Percentiles rank a stretch among this genome's conserved stretches.
These are phyloP conservation scores for Eudyptes chrysolophus DNA, from an alignment of 2,113 vertebrate genomes.

Conservation along the genomic window DNA sequence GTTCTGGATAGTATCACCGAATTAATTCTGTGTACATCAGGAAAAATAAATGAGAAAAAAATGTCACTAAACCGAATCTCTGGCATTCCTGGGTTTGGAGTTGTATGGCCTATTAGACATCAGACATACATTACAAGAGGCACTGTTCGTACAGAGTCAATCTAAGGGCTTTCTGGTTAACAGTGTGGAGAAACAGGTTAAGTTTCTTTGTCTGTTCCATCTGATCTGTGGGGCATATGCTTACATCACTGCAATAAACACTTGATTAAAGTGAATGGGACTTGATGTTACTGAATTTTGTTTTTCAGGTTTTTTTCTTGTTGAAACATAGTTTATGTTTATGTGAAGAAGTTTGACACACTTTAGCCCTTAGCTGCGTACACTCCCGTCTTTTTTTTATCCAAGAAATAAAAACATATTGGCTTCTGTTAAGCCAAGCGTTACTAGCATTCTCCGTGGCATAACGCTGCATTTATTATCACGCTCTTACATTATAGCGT, in stretches of 20 bases:
- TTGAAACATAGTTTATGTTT: neutral
- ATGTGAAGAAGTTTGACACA: neutral
- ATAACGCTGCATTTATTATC: neutral
- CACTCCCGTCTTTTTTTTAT: neutral
- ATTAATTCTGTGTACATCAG: neutral
- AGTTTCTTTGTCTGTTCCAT: neutral
- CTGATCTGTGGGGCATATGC: neutral
- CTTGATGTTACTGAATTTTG: neutral
- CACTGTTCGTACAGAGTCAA: neutral
- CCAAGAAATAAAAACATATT: neutral
- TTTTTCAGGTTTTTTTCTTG: neutral
- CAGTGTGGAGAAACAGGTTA: neutral
- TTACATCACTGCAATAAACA: neutral
- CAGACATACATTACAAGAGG: neutral
- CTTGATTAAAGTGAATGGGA: neutral
- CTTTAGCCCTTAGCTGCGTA: neutral
- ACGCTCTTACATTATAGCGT: neutral
- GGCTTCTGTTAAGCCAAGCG: neutral
- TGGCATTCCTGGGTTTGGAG: neutral
- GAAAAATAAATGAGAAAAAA: neutral
- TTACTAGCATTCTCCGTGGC: neutral
- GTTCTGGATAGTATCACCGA: neutral
- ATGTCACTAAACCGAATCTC: neutral
- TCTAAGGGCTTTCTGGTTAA: neutral
- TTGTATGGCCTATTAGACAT: neutral